A percentile compares a stretch with the other conserved stretches of the same genome.
Evolutionary conservation across 2,113 vertebrate species (phyloP).

Genomic region (Serilophus lunatus): DNA sequence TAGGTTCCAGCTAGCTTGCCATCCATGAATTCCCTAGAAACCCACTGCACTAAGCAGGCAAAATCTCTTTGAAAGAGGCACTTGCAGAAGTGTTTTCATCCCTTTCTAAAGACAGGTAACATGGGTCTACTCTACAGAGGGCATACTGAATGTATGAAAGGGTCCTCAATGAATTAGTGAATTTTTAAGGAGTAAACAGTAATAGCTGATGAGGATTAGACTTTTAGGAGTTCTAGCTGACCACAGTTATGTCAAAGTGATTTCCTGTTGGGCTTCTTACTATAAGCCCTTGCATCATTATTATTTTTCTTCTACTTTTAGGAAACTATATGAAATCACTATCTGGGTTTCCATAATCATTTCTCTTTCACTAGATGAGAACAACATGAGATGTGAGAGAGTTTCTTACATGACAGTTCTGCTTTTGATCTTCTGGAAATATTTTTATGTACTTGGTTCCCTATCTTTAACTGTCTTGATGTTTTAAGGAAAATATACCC

Average conservation of each 20-base stretch:
- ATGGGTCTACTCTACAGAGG: accelerated
- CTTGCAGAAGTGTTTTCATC: background rate
- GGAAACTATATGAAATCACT: background rate
- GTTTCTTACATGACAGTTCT: background rate
- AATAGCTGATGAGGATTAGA: background rate
- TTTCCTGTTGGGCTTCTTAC: background rate
- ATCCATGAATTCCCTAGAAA: background rate
- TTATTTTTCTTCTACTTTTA: background rate
- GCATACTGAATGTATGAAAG: background rate
- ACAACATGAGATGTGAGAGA: background rate
- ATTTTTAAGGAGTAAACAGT: background rate
- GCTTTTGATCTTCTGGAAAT: background rate
- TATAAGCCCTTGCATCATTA: background rate
- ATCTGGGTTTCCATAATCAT: background rate
- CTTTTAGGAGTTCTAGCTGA: background rate
- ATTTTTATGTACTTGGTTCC: background rate
- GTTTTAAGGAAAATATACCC: background rate
- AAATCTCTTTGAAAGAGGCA: background rate
- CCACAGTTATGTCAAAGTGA: background rate
- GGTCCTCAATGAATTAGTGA: background rate
- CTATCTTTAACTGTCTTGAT: background rate
- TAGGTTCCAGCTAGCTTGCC: background rate
- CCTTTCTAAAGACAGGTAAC: background rate
- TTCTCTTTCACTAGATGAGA: background rate
- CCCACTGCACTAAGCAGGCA: background rate